Evolutionary conservation across 1,140 invertebrate genomes (phyloP), one percentile per base, ranked within the genome.

Genomic region (Formica selysi): DNA sequence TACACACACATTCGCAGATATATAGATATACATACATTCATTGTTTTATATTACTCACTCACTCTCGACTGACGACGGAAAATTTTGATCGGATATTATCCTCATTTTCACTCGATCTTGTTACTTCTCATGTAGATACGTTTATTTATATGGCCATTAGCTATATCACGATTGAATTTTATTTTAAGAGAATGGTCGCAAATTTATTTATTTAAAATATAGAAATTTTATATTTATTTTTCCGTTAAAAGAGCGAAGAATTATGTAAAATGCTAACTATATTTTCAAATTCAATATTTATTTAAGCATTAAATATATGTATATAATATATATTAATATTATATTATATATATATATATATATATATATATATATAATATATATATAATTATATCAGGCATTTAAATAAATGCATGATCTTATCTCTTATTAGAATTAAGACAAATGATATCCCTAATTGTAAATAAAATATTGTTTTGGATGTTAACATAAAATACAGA

Each of bases 81-180:
- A 80, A 68, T 16, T 80, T n/a, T 38, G 76, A 79, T 44, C 32
- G 41, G 26, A 79, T 32, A 38, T 80, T 54, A 68, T 54, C 41
- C 32, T 68, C 13, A 44, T n/a, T 80, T 44, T 38, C 22, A 19
- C 3, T 29, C 22, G 29, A 80, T 32, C n/a, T 80, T 38, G 44
- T 80, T 68, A 68, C 29, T 2, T 29, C n/a, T 54, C 3, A 48
- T 54, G 29, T 38, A 79, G 59, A 6, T 62, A 64, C 38, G 29
- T 32, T 8, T 6, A 16, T 2, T 4, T 19, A 22, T 68, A 38
- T 5, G 19, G 48, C 3, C 54, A 32, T 51, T 67, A 51, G 22
- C n/a, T 62, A 65, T 32, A 11, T 78, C 13, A n/a, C 8, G n/a
- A 16, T 68, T n/a, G 13, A 38, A 36, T 68, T 80, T 8, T 54